phyloP scores from a whole-genome alignment of 2,797 vertebrate species.

The Eulemur albifrons region DNA sequence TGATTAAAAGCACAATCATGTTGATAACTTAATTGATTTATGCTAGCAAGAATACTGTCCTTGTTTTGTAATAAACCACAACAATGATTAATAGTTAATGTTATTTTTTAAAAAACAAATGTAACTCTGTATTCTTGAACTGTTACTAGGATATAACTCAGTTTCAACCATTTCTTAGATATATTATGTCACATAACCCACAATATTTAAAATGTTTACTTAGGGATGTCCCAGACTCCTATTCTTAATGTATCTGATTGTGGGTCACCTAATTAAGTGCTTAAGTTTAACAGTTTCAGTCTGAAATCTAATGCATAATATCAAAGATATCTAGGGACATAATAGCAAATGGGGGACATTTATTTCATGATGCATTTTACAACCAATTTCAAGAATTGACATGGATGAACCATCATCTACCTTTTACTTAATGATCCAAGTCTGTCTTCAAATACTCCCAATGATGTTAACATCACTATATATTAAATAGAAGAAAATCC shows the following conservation, averaged over 20 bases:
- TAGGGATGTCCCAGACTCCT: not conserved
- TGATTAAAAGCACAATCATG: not conserved
- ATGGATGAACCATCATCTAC: not conserved
- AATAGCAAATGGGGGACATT: not conserved
- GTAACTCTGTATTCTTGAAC: not conserved
- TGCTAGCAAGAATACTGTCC: not conserved
- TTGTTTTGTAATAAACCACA: conserved; percentile 41
- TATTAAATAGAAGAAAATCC: conserved; percentile 33
- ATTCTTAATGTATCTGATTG: not conserved
- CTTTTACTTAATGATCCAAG: conserved; percentile 19
- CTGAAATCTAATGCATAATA: not conserved
- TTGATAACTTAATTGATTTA: not conserved
- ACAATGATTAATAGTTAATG: not conserved
- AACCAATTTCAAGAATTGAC: conserved; percentile 5
- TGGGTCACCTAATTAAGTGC: not conserved
- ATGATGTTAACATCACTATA: not conserved
- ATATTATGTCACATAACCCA: not conserved
- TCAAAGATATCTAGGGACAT: not conserved
- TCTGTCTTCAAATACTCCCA: not conserved
- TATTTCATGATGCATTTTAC: conserved; percentile 43
- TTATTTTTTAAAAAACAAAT: not conserved
- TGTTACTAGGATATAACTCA: not conserved
- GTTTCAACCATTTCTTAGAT: not conserved
- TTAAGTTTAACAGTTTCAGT: not conserved
- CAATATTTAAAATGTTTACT: not conserved